Percentiles rank a stretch among this genome's conserved stretches.
These are phyloP conservation scores for Vulpes ferrilata DNA, from an alignment of 2,113 vertebrate genomes.

Conservation along the genomic window DNA sequence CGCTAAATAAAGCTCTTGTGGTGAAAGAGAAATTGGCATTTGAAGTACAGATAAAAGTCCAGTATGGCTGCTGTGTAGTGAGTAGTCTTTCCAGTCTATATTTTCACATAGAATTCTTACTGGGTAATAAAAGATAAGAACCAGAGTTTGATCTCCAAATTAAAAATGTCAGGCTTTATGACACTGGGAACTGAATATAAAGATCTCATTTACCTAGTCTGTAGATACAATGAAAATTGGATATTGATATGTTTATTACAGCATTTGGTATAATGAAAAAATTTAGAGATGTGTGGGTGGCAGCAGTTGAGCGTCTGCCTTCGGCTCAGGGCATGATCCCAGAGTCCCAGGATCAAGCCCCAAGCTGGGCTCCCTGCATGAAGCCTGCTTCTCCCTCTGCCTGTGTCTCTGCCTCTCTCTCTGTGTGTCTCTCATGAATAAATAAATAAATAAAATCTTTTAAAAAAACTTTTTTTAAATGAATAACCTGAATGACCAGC, in stretches of 20 bases:
- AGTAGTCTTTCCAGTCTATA: neutral
- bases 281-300: neutral
- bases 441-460: no score
- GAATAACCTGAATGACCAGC: neutral
- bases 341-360: no score
- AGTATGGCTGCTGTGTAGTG: neutral
- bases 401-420: no score
- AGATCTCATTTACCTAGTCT: neutral
- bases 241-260: neutral
- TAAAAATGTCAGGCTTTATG: neutral
- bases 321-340: no score
- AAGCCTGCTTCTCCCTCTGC: no score
- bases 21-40: neutral
- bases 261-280: neutral
- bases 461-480: neutral
- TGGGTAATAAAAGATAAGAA: neutral
- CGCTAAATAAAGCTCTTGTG: neutral
- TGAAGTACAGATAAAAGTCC: neutral
- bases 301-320: no score
- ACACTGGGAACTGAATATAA: neutral
- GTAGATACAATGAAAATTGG: neutral
- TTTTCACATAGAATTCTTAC: slow-evolving; percentile 51
- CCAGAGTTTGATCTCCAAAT: neutral
- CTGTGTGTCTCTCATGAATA: no score
- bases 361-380: no score